These are phyloP conservation scores for Cheilosia vernalis DNA, from an alignment of 2,888 invertebrate species.

Conservation along the genomic window DNA sequence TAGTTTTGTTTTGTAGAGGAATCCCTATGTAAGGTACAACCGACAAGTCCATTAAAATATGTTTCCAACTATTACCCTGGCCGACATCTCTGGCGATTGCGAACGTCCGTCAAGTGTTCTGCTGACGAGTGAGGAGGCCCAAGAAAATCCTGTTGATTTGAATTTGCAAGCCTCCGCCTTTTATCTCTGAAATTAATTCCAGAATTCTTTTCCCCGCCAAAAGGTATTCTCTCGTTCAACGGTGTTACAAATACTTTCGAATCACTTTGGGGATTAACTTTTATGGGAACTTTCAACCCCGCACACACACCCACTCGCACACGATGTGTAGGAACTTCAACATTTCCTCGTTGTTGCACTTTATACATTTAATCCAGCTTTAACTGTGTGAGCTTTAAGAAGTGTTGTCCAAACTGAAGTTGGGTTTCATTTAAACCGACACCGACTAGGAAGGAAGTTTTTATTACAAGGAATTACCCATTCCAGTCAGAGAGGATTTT, in stretches of 20 bases:
- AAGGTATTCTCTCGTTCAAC: not conserved
- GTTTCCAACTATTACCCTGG: conserved; percentile 6
- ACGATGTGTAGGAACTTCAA: not conserved
- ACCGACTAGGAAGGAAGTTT: conserved; percentile 1
- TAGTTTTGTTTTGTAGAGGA: not conserved
- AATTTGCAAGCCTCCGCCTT: conserved; percentile 35
- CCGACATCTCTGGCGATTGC: conserved; percentile 28
- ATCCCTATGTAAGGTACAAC: not conserved
- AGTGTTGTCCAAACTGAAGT: not conserved
- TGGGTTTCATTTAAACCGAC: not conserved
- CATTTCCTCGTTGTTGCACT: not conserved
- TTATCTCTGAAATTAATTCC: conserved; percentile 57
- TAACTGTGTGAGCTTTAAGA: not conserved
- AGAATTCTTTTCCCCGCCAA: conserved; percentile 1
- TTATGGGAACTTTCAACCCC: conserved; percentile 24
- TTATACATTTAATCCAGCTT: not conserved
- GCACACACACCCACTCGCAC: not conserved
- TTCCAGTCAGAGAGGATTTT: conserved; percentile 33
- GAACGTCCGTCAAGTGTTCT: conserved; percentile 29
- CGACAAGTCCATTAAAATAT: conserved; percentile 54
- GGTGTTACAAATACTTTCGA: conserved; percentile 4
- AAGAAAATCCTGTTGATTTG: conserved; percentile 36
- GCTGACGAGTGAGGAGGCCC: conserved; percentile 13
- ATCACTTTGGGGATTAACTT: conserved; percentile 37
- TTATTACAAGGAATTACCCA: conserved; percentile 25